A percentile compares a stretch with the other conserved stretches of the same genome.
Conservation (phyloP, 2,888 invertebrate species). For the Napeogenes inachia region DNA sequence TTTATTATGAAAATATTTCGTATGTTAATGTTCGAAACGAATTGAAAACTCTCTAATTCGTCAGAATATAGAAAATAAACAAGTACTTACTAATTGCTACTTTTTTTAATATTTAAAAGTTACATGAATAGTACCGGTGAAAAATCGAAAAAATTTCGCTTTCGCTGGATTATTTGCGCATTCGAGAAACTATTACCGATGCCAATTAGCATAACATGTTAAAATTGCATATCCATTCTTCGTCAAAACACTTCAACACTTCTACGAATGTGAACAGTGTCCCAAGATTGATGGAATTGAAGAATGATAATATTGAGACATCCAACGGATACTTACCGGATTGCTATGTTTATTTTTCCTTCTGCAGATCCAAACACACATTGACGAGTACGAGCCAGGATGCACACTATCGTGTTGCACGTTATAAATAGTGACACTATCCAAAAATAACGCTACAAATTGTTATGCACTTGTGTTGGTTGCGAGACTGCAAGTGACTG, state of each 20-base stretch:
- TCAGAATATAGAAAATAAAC: too few species aligned
- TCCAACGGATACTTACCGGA: conserved; percentile 55
- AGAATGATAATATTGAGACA: conserved; percentile 27
- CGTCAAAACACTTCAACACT: conserved; percentile 29
- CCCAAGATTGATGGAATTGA: conserved; percentile 15
- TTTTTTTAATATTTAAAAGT: not conserved
- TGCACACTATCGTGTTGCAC: conserved; percentile 52
- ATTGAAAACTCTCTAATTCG: too few species aligned
- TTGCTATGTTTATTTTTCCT: conserved; percentile 68
- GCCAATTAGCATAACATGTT: conserved; percentile 40
- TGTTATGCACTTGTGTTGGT: conserved; percentile 52
- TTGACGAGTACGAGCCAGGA: conserved; percentile 48
- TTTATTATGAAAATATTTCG: too few species aligned
- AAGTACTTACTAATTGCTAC: conserved; percentile 4
- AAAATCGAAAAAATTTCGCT: conserved; percentile 42
- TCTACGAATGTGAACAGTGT: conserved; percentile 26
- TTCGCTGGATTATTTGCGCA: conserved; percentile 45
- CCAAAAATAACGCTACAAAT: conserved; percentile 49
- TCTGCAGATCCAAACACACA: conserved; percentile 55
- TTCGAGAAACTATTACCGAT: conserved; percentile 32
- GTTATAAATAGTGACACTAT: conserved; percentile 46
- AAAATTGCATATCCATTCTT: conserved; percentile 27
- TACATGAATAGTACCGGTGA: not conserved
- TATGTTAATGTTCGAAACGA: too few species aligned
- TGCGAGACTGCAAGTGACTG: conserved; percentile 48